Evolutionary conservation across 2,113 vertebrate genomes (phyloP), one percentile per base, ranked within the genome.

Genomic region (Oncorhynchus kisutch): DNA sequence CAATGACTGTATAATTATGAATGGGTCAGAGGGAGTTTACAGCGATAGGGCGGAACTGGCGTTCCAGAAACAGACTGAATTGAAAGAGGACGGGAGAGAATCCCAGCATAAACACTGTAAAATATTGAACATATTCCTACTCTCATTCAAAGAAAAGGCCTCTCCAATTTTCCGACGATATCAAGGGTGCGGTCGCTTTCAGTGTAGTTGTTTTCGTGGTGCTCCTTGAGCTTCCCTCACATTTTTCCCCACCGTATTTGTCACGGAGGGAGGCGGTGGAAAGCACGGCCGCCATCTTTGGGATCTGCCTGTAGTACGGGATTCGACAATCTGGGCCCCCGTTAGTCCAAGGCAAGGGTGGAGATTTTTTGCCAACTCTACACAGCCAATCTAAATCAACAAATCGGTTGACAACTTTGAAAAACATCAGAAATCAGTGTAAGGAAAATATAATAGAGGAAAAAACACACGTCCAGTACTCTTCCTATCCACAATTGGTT

Each of bases 241-340:
- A 68, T 77, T 86, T 76, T 72, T 72, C 77, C 73, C 67, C 71
- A 27, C 73, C 85, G 80, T 82, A 76, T 90, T 93, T 89, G 79
- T 86, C 83, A 81, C 87, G 79, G 84, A 91, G 89, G 85, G 90
- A 92, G 90, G 92, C 86, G 86, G 90, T 70, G 81, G 81, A 90
- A 77, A 86, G 77, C 74, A 82, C 89, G 89, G 91, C 91, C 86
- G 93, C 94, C 94, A 94, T 94, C 92, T 94, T 94, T 93, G 91
- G 68, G 82, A 90, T 75, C 81, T 82, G 86, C 81, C 90, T 84
- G 91, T 90, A 91, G 88, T 92, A 71, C 80, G 91, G 88, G 86
- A 90, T 78, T 76, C 83, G 87, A 88, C 87, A 29, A 76, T 80
- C 84, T 84, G 91, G 89, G 88, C 81, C 88, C 89, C 82, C 84